phyloP scores from a whole-genome alignment of 2,113 vertebrate genomes.

The Embiotoca jacksoni region DNA sequence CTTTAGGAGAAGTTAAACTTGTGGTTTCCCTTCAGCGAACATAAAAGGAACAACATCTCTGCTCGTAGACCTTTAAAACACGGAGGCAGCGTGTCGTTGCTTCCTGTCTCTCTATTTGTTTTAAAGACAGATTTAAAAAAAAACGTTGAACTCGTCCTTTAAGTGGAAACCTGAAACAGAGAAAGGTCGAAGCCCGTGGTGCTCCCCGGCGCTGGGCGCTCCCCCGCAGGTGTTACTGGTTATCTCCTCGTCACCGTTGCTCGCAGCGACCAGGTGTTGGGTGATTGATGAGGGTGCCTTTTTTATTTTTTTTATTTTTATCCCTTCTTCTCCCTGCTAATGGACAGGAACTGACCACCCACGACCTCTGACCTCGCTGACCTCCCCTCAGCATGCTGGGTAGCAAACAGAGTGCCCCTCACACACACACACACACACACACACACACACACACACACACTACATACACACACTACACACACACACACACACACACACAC shows the following conservation, averaged over 20 bases:
- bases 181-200: neutral
- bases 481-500: conserved; percentile 50
- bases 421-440: conserved; percentile 19
- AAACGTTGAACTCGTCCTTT: neutral
- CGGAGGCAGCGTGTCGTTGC: too few relatives aligned
- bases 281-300: conserved; percentile 75
- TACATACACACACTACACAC: conserved; percentile 27
- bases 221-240: conserved; percentile 62
- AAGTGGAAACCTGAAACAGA: too few relatives aligned
- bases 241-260: conserved; percentile 47
- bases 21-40: too few relatives aligned
- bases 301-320: conserved; percentile 12
- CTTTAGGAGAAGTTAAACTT: too few relatives aligned
- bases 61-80: too few relatives aligned
- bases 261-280: conserved; percentile 55
- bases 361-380: conserved; percentile 72
- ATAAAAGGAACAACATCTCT: too few relatives aligned
- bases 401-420: conserved; percentile 61
- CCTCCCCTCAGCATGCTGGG: conserved; percentile 60
- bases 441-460: conserved; percentile 8
- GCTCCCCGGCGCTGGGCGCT: neutral
- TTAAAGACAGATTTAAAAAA: too few relatives aligned
- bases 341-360: conserved; percentile 80
- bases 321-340: conserved; percentile 51
- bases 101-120: too few relatives aligned